Evolutionary conservation across 2,888 invertebrate genomes (phyloP), one percentile per base, ranked within the genome.

Genomic region (Apocheima hispidaria): DNA sequence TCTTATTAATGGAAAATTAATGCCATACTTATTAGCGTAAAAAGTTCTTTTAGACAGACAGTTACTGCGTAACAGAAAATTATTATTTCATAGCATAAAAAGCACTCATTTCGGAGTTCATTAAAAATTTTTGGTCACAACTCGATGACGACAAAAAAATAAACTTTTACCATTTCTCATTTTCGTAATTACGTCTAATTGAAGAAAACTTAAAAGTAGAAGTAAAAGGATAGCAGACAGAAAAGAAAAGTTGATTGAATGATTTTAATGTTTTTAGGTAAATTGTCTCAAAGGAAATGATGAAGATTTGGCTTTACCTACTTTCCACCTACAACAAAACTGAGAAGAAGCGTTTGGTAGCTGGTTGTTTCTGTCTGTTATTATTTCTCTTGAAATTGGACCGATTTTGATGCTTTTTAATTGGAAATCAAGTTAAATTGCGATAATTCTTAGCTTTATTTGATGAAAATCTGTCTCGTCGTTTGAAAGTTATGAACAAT

Each of bases 111-210:
- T 78, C 72, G 72, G 81, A 83, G 79, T 87, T 87, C 84, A 85
- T 88, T 85, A 88, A 84, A 85, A 81, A 77, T 76, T 82, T 83
- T 77, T 72, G 79, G 75, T 80, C 77, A 73, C 81, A 82, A 80
- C 83, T 86, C 78, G 77, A 83, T 84, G 79, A 80, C 73, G 76
- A 75, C 74, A 74, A 76, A 74, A n/a, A 80, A 66, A 80, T 81
- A 78, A 90, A 90, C 86, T 90, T 90, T 90, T 82, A 81, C 81
- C 86, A 87, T 89, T 88, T 87, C 83, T 88, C 86, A 88, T 88
- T 88, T 86, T 81, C 73, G 73, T 87, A 88, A 90, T 88, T 84
- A 87, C 81, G 80, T 71, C 72, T 84, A 84, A 87, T 85, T 85
- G 77, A 82, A 82, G 81, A 75, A 78, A 80, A 75, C 70, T 71